These are phyloP conservation scores for Deilephila elpenor DNA, from an alignment of 2,888 invertebrate genomes.

Conservation along the genomic window DNA sequence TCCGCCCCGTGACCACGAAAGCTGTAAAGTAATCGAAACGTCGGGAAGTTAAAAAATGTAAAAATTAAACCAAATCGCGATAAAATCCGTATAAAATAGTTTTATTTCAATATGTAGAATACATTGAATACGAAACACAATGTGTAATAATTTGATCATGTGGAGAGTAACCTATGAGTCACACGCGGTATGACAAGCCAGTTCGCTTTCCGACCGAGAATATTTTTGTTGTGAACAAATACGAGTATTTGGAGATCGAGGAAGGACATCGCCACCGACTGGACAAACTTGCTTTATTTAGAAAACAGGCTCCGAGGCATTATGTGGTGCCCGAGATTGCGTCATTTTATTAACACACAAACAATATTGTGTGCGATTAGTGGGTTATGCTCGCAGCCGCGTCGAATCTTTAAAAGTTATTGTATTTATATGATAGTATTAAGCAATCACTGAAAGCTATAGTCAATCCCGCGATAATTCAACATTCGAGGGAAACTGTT, in stretches of 20 bases:
- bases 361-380: conserved; percentile 35
- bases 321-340: conserved; percentile 42
- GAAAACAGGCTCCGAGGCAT: conserved; percentile 43
- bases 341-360: conserved; percentile 47
- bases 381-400: neutral
- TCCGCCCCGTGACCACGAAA: too few species aligned
- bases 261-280: conserved; percentile 34
- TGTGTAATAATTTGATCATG: conserved; percentile 18
- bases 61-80: too few species aligned
- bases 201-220: conserved; percentile 19
- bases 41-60: too few species aligned
- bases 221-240: conserved; percentile 29
- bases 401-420: neutral
- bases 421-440: neutral
- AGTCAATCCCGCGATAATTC: neutral
- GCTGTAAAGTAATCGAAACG: too few species aligned
- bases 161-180: conserved; percentile 19
- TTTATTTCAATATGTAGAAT: neutral
- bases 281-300: conserved; percentile 47
- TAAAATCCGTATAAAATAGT: too few species aligned
- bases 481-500: neutral
- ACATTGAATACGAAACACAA: conserved; percentile 14
- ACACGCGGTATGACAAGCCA: conserved; percentile 15
- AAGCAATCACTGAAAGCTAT: neutral
- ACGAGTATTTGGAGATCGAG: conserved; percentile 28